Evolutionary conservation across 2,888 invertebrate species (phyloP), one percentile per base, ranked within the genome.

Genomic region (Plagodis pulveraria): DNA sequence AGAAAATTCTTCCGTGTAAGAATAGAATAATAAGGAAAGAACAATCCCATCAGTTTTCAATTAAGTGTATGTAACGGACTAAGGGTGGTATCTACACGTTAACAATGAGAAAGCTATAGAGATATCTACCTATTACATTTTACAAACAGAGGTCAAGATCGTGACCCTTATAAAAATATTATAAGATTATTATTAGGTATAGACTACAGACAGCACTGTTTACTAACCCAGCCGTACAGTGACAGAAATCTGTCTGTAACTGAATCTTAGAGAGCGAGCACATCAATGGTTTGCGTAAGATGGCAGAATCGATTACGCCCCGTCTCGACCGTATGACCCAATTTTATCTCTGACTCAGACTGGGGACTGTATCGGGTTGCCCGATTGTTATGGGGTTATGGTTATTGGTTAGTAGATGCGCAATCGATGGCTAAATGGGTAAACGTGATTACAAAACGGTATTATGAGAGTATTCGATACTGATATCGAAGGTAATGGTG

Each of bases 301-400:
- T 83, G 74, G 77, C 72, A 77, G 81, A 86, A 89, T 89, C 89
- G 85, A 89, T 89, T 40, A 84, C 67, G 74, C 75, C 70, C 76
- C 80, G 84, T 82, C 84, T 83, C 84, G 86, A 74, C 85, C 76
- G 81, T 80, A 74, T 84, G 87, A 89, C 89, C 89, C 77, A 85
- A 82, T 86, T 89, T 80, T 67, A 73, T 77, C 74, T 72, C 66
- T 56, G 65, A 65, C 66, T 64, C 62, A 62, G 65, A 66, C 66
- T 66, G 65, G 62, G 62, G 58, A 46, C 44, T 42, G 56, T 54
- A 51, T 57, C 56, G 33, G 48, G 56, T 50, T 53, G 40, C 55
- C 51, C 41, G 40, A 50, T 50, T 51, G 55, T 55, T 51, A 55
- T 56, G 57, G 54, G 56, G 55, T 47, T 44, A 58, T 54, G 48